Base-by-base conservation (phyloP, 1,140 invertebrate genomes). In the Hycleus phaleratus region DNA sequence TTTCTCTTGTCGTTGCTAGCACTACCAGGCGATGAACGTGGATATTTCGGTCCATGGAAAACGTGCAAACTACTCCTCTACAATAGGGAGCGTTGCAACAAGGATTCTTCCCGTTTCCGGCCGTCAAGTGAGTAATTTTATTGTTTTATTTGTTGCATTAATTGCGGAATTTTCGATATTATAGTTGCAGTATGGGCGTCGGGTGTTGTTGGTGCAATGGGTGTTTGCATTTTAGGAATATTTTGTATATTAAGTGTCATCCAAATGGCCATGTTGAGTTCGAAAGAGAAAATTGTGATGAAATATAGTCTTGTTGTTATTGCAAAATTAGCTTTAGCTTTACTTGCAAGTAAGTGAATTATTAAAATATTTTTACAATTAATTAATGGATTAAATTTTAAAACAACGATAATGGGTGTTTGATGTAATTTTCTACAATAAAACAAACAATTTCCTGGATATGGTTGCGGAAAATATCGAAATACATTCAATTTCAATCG, bases 31-130 rank as follows among this genome's bases (percentile, higher is more conserved):
- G 78, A 75, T 56, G 89, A 91, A 71, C 79, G 79, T 59, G 89
- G 90, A 46, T 90, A 91, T 74, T 93, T 91, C 71, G 87, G 89
- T 60, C 88, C 88, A 68, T 93, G 88, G 85, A 84, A 83, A 62
- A 83, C 87, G 48, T 92, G 89, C 79, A 91, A 91, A 75, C 79
- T 84, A 64, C 74, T 90, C 58, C 76, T 85, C 9, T 90, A 90
- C 75, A 85, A 86, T 73, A 77, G 88, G 59, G 87, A 90, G 73
- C 83, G 86, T 75, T 93, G 90, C 68, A 88, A 87, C 38, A 79
- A 79, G 55, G 82, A 84, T 58, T 82, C 86, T 12, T 86, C 88
- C 50, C 83, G 86, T 73, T 91, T 91, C 76, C 79, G 82, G 65
- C 82, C 88, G 61, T 83, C 84, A 59, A 79, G 89, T 92, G 56